Evolutionary conservation across 2,888 invertebrate species (phyloP).

Genomic region (Xanthia togata): DNA sequence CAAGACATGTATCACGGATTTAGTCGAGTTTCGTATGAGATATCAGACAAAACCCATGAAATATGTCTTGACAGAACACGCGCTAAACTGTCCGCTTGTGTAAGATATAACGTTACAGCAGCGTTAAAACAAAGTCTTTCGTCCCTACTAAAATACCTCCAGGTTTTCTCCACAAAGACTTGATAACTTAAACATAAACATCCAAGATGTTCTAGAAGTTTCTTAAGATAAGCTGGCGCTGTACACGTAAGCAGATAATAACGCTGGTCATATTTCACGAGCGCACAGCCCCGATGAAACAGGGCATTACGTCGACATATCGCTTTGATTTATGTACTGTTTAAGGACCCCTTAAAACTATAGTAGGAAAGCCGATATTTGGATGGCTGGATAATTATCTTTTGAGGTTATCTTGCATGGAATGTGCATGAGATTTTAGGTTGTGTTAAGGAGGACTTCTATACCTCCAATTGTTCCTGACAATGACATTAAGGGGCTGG

Average conservation of each 20-base stretch:
- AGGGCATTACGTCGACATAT: slow-evolving; percentile 85
- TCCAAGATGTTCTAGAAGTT: slow-evolving; percentile 61
- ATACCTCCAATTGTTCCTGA: neutral
- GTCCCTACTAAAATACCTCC: slow-evolving; percentile 17
- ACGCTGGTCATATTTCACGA: slow-evolving; percentile 85
- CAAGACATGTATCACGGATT: slow-evolving; percentile 32
- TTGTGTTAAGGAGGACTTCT: neutral
- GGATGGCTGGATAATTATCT: slow-evolving; percentile 37
- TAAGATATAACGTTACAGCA: slow-evolving; percentile 1
- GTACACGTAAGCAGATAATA: slow-evolving; percentile 76
- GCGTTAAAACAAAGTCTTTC: slow-evolving; percentile 37
- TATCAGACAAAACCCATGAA: slow-evolving; percentile 31
- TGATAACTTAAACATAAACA: slow-evolving; percentile 59
- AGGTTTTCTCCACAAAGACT: slow-evolving; percentile 32
- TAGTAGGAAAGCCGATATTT: slow-evolving; percentile 80
- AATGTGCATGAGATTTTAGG: slow-evolving; percentile 34
- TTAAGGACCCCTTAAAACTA: slow-evolving; percentile 88
- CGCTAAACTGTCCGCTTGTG: neutral
- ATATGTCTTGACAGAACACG: slow-evolving; percentile 8
- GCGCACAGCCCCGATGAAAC: slow-evolving; percentile 85
- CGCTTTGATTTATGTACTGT: slow-evolving; percentile 88
- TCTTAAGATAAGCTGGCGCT: slow-evolving; percentile 56
- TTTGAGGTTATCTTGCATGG: slow-evolving; percentile 16
- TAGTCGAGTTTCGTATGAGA: slow-evolving; percentile 26
- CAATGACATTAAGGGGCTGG: neutral